Conservation (phyloP, 2,888 invertebrate species). For the Spatulosminthurus flaviceps region DNA sequence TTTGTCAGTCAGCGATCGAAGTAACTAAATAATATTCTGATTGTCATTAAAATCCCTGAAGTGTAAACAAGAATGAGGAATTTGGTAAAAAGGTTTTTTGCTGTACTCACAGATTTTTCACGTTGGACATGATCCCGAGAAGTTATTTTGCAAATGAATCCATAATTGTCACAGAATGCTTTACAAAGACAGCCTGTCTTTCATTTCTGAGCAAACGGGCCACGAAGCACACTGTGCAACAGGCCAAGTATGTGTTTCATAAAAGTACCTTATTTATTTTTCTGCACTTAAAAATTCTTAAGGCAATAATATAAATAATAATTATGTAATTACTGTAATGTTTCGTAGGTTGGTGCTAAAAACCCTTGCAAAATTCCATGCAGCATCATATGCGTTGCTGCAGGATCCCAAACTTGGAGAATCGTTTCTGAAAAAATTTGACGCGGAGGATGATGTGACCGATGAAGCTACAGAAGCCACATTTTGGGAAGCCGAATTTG, state of each 20-base stretch:
- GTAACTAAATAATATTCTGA: neutral
- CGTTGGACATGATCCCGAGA: constrained; percentile 45
- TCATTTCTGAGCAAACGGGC: neutral
- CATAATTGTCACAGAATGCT: constrained; percentile 39
- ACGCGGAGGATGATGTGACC: neutral
- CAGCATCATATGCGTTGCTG: constrained; percentile 25
- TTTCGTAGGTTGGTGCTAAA: constrained; percentile 32
- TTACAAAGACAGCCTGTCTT: neutral
- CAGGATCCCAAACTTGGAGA: neutral
- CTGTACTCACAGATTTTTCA: neutral
- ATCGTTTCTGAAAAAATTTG: neutral
- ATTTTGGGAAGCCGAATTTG: constrained; percentile 11
- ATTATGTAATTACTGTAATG: neutral
- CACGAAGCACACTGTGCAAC: neutral
- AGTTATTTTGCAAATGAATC: constrained; percentile 35
- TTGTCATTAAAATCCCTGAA: too few species aligned
- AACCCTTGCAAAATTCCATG: constrained; percentile 45
- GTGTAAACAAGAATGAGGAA: neutral
- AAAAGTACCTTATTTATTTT: too few species aligned
- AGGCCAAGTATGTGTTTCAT: constrained; percentile 18
- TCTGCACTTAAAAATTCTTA: too few species aligned
- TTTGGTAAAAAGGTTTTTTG: neutral
- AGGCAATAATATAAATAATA: too few species aligned
- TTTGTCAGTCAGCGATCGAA: neutral
- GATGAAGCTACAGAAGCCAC: neutral